phyloP scores from a whole-genome alignment of 2,888 invertebrate species.

The Synergus laeviventris region DNA sequence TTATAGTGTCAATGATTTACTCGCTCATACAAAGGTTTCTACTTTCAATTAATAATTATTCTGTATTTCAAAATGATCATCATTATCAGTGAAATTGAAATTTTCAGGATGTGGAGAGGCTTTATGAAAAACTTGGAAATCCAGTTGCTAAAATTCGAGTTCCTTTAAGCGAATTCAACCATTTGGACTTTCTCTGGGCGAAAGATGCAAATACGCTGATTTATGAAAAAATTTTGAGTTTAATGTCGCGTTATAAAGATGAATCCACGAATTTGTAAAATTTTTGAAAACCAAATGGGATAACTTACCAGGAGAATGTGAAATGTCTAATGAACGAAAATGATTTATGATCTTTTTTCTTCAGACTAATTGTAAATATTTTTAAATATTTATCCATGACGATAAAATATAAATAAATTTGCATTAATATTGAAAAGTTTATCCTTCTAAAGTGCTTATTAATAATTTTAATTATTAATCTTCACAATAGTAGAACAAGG shows the following conservation, averaged over 20 bases:
- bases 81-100: background rate
- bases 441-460: too few relatives aligned
- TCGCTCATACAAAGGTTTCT: constrained; percentile 75
- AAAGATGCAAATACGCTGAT: constrained; percentile 73
- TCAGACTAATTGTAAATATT: background rate
- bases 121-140: constrained; percentile 78
- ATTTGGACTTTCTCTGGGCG: constrained; percentile 83
- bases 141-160: constrained; percentile 77
- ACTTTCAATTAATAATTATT: background rate
- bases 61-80: background rate
- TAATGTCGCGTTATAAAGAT: constrained; percentile 7
- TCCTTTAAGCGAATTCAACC: constrained; percentile 79
- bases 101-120: constrained; percentile 76
- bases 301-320: background rate
- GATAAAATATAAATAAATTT: background rate
- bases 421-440: background rate
- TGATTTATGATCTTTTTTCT: background rate
- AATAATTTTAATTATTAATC: too few relatives aligned
- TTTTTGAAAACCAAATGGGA: too few relatives aligned
- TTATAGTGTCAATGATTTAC: constrained; percentile 82
- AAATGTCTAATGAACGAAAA: constrained; percentile 1
- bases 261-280: background rate
- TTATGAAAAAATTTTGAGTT: constrained; percentile 41
- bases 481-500: too few relatives aligned
- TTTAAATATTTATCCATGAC: background rate